A percentile compares a stretch with the other conserved stretches of the same genome.
Conservation (phyloP, 1,140 invertebrate genomes). For the Theocolax elegans region DNA sequence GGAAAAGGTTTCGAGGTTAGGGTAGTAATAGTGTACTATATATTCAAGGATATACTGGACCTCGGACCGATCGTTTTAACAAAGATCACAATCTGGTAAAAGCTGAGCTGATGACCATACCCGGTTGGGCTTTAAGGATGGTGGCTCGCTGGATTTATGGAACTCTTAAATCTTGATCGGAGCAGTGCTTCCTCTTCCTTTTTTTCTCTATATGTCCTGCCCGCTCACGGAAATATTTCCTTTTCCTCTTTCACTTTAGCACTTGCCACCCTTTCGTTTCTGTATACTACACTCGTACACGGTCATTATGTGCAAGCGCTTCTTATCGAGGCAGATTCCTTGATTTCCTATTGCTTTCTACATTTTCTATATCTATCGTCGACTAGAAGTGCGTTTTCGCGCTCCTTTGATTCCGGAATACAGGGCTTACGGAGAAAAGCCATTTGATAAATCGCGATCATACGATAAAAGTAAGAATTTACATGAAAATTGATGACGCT, state of each 20-base stretch:
- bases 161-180: slow-evolving; percentile 54
- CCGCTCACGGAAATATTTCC: background rate
- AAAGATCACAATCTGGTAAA: slow-evolving; percentile 59
- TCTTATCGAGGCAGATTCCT: too few relatives aligned
- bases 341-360: too few relatives aligned
- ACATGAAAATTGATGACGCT: background rate
- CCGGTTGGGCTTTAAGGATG: slow-evolving; percentile 50
- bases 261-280: background rate
- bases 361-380: too few relatives aligned
- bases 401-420: background rate
- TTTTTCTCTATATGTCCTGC: slow-evolving; percentile 32
- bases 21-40: too few relatives aligned
- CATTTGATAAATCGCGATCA: background rate
- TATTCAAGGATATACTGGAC: too few relatives aligned
- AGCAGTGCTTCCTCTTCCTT: slow-evolving; percentile 12
- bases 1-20: too few relatives aligned
- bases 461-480: background rate
- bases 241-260: background rate
- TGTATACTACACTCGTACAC: background rate
- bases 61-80: slow-evolving; percentile 46
- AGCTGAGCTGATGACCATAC: slow-evolving; percentile 48
- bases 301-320: too few relatives aligned
- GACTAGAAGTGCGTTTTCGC: too few relatives aligned
- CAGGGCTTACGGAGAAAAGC: background rate
- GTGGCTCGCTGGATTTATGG: slow-evolving; percentile 59